These are phyloP conservation scores for Hydropsyche betteni DNA, from an alignment of 2,888 invertebrate genomes.

Conservation along the genomic window DNA sequence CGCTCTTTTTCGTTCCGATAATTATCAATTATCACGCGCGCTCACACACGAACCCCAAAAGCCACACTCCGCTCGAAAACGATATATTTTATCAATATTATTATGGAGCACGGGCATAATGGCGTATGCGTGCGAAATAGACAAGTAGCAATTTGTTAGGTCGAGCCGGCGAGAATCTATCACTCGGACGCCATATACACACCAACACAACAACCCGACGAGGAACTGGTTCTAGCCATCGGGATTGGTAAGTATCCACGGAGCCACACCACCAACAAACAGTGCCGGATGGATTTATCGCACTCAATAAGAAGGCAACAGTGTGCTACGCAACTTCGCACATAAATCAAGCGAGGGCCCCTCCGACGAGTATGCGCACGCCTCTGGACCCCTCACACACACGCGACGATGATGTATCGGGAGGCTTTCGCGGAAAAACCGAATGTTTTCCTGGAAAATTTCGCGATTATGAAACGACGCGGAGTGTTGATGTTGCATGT, in stretches of 20 bases:
- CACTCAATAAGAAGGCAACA: constrained; percentile 43
- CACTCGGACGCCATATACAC: constrained; percentile 2
- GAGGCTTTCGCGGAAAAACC: constrained; percentile 9
- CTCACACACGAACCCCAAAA: too few species aligned
- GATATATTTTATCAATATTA: too few species aligned
- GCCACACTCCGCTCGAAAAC: too few species aligned
- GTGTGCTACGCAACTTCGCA: constrained; percentile 39
- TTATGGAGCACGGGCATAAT: not conserved
- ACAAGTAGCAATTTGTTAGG: constrained; percentile 43
- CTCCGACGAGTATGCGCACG: not conserved
- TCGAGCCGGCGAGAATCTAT: constrained; percentile 35
- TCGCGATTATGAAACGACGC: not conserved
- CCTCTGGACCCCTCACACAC: not conserved
- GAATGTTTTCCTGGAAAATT: not conserved
- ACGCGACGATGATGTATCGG: constrained; percentile 18
- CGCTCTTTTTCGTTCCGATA: not conserved
- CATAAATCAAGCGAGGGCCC: constrained; percentile 35
- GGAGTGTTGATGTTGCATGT: too few species aligned
- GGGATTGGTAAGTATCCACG: constrained; percentile 8
- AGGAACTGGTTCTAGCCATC: constrained; percentile 20
- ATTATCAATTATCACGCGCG: not conserved
- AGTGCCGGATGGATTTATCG: constrained; percentile 34
- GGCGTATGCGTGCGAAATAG: constrained; percentile 19
- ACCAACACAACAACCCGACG: constrained; percentile 8
- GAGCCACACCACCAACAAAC: constrained; percentile 24